Base-by-base conservation (phyloP, 2,888 invertebrate genomes). In the Tachystola acroxantha region DNA sequence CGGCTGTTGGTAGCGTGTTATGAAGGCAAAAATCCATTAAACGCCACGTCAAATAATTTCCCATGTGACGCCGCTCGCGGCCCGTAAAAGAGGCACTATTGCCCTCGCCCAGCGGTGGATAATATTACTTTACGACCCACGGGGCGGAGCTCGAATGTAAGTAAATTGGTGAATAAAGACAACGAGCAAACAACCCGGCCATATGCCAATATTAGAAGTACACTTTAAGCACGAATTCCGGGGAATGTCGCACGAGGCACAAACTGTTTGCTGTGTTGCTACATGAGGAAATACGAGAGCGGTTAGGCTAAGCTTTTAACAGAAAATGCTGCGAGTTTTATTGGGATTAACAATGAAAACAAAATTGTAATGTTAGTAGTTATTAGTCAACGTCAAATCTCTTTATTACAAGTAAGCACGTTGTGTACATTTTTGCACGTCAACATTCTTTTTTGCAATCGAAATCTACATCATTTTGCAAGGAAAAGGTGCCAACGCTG, bases 21-120 rank as follows among this genome's bases (percentile, higher is more conserved):
- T 84, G 85, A 82, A 79, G 82, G 84, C 84, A 80, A 81, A 82
- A 85, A 85, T 85, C 85, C 85, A 86, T 86, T 86, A 86, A 86
- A 84, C 78, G 81, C 65, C 76, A 82, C 82, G 85, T 86, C 85
- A 85, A 86, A 86, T 86, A 86, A 86, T 85, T 86, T 86, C 85
- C 85, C 85, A 82, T 81, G 85, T 82, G 85, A 82, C 84, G 76
- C 68, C 76, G 78, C 82, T 77, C 80, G 81, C 79, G 81, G 82
- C 81, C 81, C 82, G 82, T 82, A 84, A 85, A 84, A 81, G 81
- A 80, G 81, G 81, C 84, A 84, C 81, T 85, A 82, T 79, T 81
- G 80, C 82, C 80, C 72, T 64, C 76, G 77, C 80, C 81, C 80
- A 74, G 68, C 75, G 73, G 68, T 71, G 78, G 78, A 77, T 84